Percentiles rank a stretch among this genome's conserved stretches.
Evolutionary conservation across 2,113 vertebrate species (phyloP).

Genomic region (Microtus richardsoni): DNA sequence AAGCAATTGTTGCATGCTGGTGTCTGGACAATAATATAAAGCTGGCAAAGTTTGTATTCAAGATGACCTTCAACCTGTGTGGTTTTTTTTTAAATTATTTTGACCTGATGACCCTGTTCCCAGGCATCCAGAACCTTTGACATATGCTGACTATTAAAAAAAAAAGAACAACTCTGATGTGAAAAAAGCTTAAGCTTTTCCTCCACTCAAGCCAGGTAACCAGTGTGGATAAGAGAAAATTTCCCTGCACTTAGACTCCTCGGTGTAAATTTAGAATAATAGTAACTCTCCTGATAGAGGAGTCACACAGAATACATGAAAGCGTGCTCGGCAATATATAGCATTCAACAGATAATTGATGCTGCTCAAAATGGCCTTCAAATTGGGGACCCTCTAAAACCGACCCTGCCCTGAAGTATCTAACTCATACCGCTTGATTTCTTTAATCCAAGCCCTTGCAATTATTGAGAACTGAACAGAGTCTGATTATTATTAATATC

Average conservation of each 20-base stretch:
- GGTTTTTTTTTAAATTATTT: constrained; percentile 5
- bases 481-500: not conserved
- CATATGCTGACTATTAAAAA: not conserved
- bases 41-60: constrained; percentile 65
- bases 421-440: not conserved
- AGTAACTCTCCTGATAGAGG: not conserved
- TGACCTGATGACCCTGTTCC: constrained; percentile 61
- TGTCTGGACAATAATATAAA: constrained; percentile 62
- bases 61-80: constrained; percentile 56
- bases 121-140: constrained; percentile 14
- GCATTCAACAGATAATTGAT: not conserved
- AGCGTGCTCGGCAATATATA: not conserved
- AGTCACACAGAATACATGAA: not conserved
- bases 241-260: not conserved
- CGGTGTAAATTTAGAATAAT: not conserved
- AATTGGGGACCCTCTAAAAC: not conserved
- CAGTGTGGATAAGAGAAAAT: not conserved
- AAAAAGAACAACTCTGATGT: constrained; percentile 23
- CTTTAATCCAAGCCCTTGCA: not conserved
- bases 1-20: constrained; percentile 66
- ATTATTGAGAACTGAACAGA: not conserved
- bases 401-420: not conserved
- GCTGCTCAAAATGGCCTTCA: constrained; percentile 23
- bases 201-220: not conserved
- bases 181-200: not conserved